Percentiles rank a stretch among this genome's conserved stretches.
phyloP scores from a whole-genome alignment of 2,888 invertebrate species.

The Syrphus vitripennis region DNA sequence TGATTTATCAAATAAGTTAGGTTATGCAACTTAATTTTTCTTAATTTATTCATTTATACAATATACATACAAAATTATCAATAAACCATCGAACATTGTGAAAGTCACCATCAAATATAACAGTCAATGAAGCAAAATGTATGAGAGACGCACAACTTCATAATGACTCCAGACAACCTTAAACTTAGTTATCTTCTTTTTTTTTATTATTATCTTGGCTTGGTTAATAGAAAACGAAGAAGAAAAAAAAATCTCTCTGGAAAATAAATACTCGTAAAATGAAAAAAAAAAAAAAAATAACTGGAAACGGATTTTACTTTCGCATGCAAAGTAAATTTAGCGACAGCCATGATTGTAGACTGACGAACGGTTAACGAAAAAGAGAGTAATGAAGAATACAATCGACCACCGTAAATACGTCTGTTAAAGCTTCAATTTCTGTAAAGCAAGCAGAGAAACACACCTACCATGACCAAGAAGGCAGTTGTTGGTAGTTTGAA shows the following conservation, averaged over 20 bases:
- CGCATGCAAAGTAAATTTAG: constrained; percentile 65
- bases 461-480: constrained; percentile 18
- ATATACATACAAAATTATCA: constrained; percentile 13
- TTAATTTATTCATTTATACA: neutral
- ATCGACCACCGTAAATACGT: constrained; percentile 42
- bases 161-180: constrained; percentile 54
- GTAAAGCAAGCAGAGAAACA: too few species aligned
- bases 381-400: constrained; percentile 51
- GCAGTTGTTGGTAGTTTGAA: constrained; percentile 45
- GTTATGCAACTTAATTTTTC: neutral
- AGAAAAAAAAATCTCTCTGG: constrained; percentile 53
- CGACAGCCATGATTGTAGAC: constrained; percentile 33
- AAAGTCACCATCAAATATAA: constrained; percentile 53
- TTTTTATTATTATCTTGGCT: constrained; percentile 25
- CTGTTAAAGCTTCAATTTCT: neutral
- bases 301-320: constrained; percentile 67
- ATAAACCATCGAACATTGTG: constrained; percentile 59
- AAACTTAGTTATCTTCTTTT: constrained; percentile 56
- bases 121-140: constrained; percentile 30
- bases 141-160: constrained; percentile 43
- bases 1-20: neutral
- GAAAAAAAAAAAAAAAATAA: constrained; percentile 50
- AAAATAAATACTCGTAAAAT: constrained; percentile 25
- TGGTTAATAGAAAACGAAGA: constrained; percentile 20
- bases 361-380: constrained; percentile 24